These are phyloP conservation scores for Nanger granti DNA, from an alignment of 2,113 vertebrate species.

Conservation along the genomic window DNA sequence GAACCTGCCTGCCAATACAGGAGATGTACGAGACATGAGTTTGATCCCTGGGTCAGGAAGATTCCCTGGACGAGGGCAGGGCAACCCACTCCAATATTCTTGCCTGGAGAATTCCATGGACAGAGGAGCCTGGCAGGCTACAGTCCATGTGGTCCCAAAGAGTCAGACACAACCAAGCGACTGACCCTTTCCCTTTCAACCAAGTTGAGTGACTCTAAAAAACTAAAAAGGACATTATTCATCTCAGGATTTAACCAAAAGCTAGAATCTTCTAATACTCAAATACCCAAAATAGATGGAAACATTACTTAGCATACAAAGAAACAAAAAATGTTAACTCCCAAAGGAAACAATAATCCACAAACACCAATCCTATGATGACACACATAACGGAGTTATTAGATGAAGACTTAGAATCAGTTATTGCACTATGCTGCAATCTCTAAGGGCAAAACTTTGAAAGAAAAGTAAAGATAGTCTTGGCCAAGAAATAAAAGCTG, in stretches of 20 bases:
- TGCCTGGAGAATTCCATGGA: not conserved
- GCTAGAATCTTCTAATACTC: not conserved
- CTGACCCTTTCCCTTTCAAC: not conserved
- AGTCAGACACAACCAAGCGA: accelerated
- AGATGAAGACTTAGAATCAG: not conserved
- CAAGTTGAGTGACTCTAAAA: not conserved
- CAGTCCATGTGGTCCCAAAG: not conserved
- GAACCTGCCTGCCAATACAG: not conserved
- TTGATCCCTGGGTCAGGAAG: not conserved
- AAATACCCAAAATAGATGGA: not conserved
- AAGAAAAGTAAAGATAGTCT: not conserved
- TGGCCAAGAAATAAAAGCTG: not conserved
- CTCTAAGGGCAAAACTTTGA: not conserved
- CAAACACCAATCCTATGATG: not conserved
- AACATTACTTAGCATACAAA: not conserved
- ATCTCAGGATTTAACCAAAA: not conserved
- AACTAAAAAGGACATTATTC: not conserved
- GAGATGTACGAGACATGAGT: not conserved
- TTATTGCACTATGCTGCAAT: not conserved
- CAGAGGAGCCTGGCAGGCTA: not conserved
- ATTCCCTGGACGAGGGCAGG: not conserved
- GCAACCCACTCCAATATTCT: not conserved
- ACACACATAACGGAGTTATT: not conserved
- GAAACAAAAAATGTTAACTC: not conserved
- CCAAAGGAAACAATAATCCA: not conserved